A percentile compares a stretch with the other conserved stretches of the same genome.
These are phyloP conservation scores for Galeopsomyia nigrocyanea DNA, from an alignment of 2,888 invertebrate species.

Conservation along the genomic window DNA sequence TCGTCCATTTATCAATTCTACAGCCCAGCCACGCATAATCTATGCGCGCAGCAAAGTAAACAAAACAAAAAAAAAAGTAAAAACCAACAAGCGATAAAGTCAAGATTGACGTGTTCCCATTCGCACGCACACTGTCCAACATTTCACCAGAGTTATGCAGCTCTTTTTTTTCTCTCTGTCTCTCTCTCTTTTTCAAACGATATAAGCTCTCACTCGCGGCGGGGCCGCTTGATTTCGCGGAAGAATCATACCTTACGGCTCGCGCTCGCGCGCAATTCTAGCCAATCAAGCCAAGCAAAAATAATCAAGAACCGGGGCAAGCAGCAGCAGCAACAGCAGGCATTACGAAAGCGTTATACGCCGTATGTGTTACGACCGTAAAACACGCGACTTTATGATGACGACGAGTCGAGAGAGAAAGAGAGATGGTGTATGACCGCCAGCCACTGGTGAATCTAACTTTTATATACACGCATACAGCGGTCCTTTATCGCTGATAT, in stretches of 20 bases:
- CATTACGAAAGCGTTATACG: constrained; percentile 18
- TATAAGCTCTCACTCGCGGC: neutral
- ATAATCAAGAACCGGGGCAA: constrained; percentile 8
- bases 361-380: constrained; percentile 21
- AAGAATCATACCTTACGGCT: constrained; percentile 25
- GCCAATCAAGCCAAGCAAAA: constrained; percentile 32
- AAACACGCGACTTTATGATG: constrained; percentile 48
- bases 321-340: neutral
- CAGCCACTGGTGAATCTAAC: constrained; percentile 25
- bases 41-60: no score
- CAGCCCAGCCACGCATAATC: no score
- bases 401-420: neutral
- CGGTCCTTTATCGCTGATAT: constrained; percentile 30
- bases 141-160: no score
- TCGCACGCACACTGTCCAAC: no score
- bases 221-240: constrained; percentile 32
- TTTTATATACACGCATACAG: neutral
- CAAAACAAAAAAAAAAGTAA: no score
- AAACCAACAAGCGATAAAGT: no score
- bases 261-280: constrained; percentile 19
- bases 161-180: no score
- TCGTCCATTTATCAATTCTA: no score
- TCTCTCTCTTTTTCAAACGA: neutral
- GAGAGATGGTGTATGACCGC: no score
- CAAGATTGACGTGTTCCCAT: no score